Evolutionary conservation across 2,113 vertebrate genomes (phyloP), one percentile per base, ranked within the genome.

Genomic region (Collichthys lucidus): DNA sequence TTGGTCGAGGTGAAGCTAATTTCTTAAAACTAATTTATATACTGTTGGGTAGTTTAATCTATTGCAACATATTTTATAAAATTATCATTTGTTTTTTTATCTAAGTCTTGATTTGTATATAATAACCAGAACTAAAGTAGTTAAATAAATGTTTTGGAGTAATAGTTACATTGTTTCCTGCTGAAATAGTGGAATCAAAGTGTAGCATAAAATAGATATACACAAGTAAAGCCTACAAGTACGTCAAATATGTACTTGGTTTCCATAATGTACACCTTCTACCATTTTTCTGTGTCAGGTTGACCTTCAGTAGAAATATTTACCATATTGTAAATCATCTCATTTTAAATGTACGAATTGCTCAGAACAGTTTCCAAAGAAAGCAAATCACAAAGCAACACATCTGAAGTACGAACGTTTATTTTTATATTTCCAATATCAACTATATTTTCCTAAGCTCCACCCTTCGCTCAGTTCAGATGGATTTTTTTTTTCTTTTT

Each of bases 391-490:
- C 19, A 20, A 26, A 20, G 24, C 26, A 16, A 63, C 10, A 64
- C 35, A 64, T 78, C 44, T 74, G 19, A 82, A 75, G 44, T 49
- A 17, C 46, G 11, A 14, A 82, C 74, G 76, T 82, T 87, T 77
- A 62, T 63, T 86, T 84, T 76, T 75, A 47, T 62, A 64, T 82
- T 89, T 74, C 60, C 60, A 64, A 60, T 47, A 84, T 81, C 64
- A 57, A 77, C 80, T 86, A 35, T 72, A 70, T 85, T 88, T 85
- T 89, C 82, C 68, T 79, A 74, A 88, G 85, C 88, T 91, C 90
- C 88, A 83, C 90, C 91, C 82, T 89, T 80, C 56, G 74, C 63
- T 85, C 73, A 40, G 68, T 76, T 89, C 73, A 72, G 83, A 85
- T 49, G 57, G 77, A 56, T 77, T 83, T 84, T 82, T 83, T 35